Evolutionary conservation across 1,140 invertebrate species (phyloP), one percentile per base, ranked within the genome.

Genomic region (Drosophila seguyi): DNA sequence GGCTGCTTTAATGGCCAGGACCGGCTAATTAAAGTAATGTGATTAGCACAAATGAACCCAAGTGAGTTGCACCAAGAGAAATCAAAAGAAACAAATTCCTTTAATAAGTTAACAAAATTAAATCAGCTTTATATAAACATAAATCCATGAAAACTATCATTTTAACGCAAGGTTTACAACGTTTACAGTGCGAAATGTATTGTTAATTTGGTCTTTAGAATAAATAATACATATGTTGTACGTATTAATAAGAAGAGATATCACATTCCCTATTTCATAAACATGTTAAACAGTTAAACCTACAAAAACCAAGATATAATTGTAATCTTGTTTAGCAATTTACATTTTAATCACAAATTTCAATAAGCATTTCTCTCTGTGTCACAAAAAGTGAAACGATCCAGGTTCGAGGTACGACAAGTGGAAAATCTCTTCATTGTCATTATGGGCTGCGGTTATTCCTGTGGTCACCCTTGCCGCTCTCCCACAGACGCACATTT

Each of bases 21-120:
- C 22, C 45, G 62, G 68, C 63, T 73, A 75, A 79, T 84, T 66
- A 63, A 84, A 80, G 63, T 80, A 63, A 76, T 76, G 83, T 79
- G 75, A 75, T 75, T 83, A 79, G 75, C 57, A 55, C 38, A 44
- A 53, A 47, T 55, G 16, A 65, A 50, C 42, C 44, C 41, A 55
- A 59, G 41, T 31, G 18, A 59, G 20, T 63, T 68, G 58, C 57
- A 74, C 62, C 47, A 20, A 18, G 20, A 41, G 38, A 79, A 68
- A 50, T n/a, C 13, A 10, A 36, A 0, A 8, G 7, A 36, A 4
- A 16, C 1, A 16, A 10, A 11, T 4, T 42, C 16, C 0, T 20
- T 44, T 44, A 14, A 14, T 22, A 44, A 52, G 42, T 61, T n/a
- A 16, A n/a, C 16, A 6, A 6, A 16, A 36, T 39, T 1, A 13